Conservation (phyloP, 2,113 vertebrate genomes). For the Octodon degus region DNA sequence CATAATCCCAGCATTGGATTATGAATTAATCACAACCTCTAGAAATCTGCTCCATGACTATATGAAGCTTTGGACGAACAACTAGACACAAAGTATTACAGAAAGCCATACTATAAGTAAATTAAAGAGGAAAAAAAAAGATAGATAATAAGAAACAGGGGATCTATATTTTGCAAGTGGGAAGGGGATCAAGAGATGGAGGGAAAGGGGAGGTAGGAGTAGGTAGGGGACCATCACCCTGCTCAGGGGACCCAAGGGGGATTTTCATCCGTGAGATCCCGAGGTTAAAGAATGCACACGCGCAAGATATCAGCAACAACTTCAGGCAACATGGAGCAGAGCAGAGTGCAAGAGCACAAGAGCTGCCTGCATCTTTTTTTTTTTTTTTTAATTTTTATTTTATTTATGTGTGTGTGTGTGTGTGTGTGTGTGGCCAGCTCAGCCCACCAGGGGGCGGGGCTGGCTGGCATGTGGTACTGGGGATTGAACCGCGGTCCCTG, state of each 20-base stretch:
- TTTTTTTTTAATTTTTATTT: too few relatives aligned
- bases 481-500: too few relatives aligned
- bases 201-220: neutral
- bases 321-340: neutral
- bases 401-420: too few relatives aligned
- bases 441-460: too few relatives aligned
- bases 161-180: neutral
- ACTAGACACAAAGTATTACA: too few relatives aligned
- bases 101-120: neutral
- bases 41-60: too few relatives aligned
- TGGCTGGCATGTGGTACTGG: too few relatives aligned
- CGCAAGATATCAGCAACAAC: neutral
- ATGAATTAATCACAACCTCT: too few relatives aligned
- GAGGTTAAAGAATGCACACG: neutral
- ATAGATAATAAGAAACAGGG: neutral
- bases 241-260: neutral
- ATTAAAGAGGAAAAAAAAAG: neutral
- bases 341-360: neutral
- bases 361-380: neutral
- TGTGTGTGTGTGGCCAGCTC: too few relatives aligned
- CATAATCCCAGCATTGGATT: too few relatives aligned
- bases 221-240: neutral
- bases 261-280: neutral
- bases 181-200: neutral
- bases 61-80: too few relatives aligned